Evolutionary conservation across 2,888 invertebrate genomes (phyloP), one percentile per base, ranked within the genome.

Genomic region (Philereme transversata): DNA sequence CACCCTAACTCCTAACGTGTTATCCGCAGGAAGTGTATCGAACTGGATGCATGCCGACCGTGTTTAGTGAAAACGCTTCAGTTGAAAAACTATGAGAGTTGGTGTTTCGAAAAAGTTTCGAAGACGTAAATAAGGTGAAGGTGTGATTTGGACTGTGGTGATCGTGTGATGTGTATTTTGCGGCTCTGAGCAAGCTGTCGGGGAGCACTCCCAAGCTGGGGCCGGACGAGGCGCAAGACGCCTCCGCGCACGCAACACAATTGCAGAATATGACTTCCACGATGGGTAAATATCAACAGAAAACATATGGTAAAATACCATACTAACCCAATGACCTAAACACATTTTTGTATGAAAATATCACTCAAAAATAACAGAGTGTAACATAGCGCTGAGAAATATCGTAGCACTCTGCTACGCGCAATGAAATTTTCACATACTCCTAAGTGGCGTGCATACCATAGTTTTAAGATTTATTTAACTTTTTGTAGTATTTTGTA

Each of bases 251-350:
- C 73, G 83, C 86, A 71, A 79, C 79, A 64, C 88, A 84, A 76
- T 84, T 90, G 81, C 90, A 91, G 89, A 92, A 85, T 75, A 92
- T 92, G 92, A 92, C 92, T 80, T 92, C 92, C 77, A 92, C 92
- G 60, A 92, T 92, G 92, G 92, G 92, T 92, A 91, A 92, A 85
- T 86, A 84, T 77, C 67, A 49, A 36, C 45, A 40, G 22, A 48
- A 4, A 35, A 49, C 22, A 22, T 22, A 22, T 22, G 22, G 1
- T 22, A 34, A 22, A 38, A 38, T 22, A 45, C 43, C 22, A 38
- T 11, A 38, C 4, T 38, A 46, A 53, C 7, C 9, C n/a, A 22
- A 22, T 22, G 22, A 22, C 22, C 22, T 22, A 22, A 22, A 22
- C 22, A 22, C 22, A 22, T 22, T 22, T 22, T 22, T 22, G 22